These are phyloP conservation scores for Melipona quadrifasciata DNA, from an alignment of 1,140 invertebrate species.

Conservation along the genomic window DNA sequence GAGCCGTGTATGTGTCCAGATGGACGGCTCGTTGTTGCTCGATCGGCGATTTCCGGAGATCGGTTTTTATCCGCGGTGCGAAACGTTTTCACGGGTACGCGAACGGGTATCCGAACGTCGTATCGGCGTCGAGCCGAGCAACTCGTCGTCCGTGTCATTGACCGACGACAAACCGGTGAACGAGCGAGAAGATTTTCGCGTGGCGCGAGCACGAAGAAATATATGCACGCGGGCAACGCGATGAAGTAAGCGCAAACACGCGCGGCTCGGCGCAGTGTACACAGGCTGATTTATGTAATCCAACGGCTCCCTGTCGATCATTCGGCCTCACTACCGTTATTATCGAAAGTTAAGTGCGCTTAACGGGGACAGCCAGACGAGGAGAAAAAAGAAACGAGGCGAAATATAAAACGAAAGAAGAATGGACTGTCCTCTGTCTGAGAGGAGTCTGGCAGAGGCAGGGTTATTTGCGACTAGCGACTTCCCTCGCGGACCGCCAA, in stretches of 20 bases:
- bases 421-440: neutral
- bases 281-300: slow-evolving; percentile 35
- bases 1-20: neutral
- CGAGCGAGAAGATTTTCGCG: slow-evolving; percentile 41
- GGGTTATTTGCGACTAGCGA: neutral
- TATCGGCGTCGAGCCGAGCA: neutral
- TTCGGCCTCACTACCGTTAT: slow-evolving; percentile 12
- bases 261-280: slow-evolving; percentile 10
- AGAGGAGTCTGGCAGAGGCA: neutral
- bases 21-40: neutral
- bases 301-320: slow-evolving; percentile 31
- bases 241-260: slow-evolving; percentile 41
- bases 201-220: slow-evolving; percentile 1
- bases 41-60: slow-evolving; percentile 18
- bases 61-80: neutral
- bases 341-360: slow-evolving; percentile 17
- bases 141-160: slow-evolving; percentile 35
- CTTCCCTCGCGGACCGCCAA: neutral
- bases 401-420: neutral
- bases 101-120: neutral
- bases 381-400: neutral
- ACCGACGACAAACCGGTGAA: slow-evolving; percentile 24
- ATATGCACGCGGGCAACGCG: neutral
- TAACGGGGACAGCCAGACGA: neutral
- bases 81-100: slow-evolving; percentile 33